Percentiles rank a stretch among this genome's conserved stretches.
phyloP scores from a whole-genome alignment of 1,140 invertebrate genomes.

The Macrotrachela quadricornifera region DNA sequence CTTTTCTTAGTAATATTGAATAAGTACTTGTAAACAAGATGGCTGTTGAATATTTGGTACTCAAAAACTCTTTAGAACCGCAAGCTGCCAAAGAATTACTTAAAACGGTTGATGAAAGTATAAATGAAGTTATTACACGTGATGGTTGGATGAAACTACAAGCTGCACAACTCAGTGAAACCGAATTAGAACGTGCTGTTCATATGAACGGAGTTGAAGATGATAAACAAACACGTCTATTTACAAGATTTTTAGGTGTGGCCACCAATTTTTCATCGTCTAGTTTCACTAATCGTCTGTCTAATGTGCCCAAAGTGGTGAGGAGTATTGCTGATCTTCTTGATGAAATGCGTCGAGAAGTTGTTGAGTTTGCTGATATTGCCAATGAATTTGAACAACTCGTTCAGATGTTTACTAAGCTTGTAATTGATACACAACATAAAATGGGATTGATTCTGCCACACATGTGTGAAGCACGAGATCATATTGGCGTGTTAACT shows the following conservation, averaged over 20 bases:
- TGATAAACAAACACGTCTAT: constrained; percentile 1
- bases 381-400: constrained; percentile 1
- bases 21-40: no score
- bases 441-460: constrained; percentile 5
- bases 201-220: constrained; percentile 7
- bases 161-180: no score
- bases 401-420: constrained; percentile 4
- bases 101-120: no score
- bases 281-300: not conserved
- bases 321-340: not conserved
- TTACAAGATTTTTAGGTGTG: constrained; percentile 4
- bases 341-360: constrained; percentile 1
- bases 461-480: not conserved
- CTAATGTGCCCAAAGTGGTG: not conserved
- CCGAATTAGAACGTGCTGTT: no score
- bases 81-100: no score
- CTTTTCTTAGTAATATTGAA: no score
- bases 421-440: constrained; percentile 4
- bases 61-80: no score
- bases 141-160: no score
- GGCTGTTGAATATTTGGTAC: no score
- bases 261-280: constrained; percentile 6
- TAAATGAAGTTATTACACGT: no score
- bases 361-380: constrained; percentile 5
- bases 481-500: constrained; percentile 1